A percentile compares a stretch with the other conserved stretches of the same genome.
Conservation (phyloP, 2,888 invertebrate species). For the Crocallis elinguaria region DNA sequence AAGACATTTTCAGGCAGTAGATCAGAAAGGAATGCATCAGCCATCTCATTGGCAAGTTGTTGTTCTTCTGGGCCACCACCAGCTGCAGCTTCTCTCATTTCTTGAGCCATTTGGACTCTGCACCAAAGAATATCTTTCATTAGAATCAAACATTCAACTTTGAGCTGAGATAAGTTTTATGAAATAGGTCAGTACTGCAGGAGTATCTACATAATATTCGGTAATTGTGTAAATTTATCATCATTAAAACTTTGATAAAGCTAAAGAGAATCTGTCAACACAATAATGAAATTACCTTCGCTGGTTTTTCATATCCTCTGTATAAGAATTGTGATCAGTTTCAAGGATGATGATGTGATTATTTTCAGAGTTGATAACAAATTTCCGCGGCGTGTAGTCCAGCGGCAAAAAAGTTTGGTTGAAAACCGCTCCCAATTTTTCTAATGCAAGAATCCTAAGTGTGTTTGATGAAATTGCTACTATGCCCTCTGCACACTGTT, state of each 20-base stretch:
- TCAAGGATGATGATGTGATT: conserved; percentile 96
- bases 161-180: background rate
- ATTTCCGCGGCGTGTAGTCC: conserved; percentile 97
- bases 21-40: conserved; percentile 97
- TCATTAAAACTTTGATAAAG: conserved; percentile 52
- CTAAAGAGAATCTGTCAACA: background rate
- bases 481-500: conserved; percentile 99
- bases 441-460: conserved; percentile 97
- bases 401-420: conserved; percentile 97
- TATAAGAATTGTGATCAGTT: conserved; percentile 99
- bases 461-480: conserved; percentile 99
- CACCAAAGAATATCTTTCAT: background rate
- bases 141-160: background rate
- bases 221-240: conserved; percentile 70
- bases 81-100: conserved; percentile 97
- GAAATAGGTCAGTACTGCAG: conserved; percentile 75
- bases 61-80: conserved; percentile 94
- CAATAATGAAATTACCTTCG: conserved; percentile 83
- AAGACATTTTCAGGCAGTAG: conserved; percentile 97
- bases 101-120: conserved; percentile 98
- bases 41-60: conserved; percentile 98
- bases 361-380: conserved; percentile 96
- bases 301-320: conserved; percentile 97
- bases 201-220: conserved; percentile 70
- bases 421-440: conserved; percentile 99